Conservation (phyloP, 2,113 vertebrate genomes). For the Pterocles burchelli region DNA sequence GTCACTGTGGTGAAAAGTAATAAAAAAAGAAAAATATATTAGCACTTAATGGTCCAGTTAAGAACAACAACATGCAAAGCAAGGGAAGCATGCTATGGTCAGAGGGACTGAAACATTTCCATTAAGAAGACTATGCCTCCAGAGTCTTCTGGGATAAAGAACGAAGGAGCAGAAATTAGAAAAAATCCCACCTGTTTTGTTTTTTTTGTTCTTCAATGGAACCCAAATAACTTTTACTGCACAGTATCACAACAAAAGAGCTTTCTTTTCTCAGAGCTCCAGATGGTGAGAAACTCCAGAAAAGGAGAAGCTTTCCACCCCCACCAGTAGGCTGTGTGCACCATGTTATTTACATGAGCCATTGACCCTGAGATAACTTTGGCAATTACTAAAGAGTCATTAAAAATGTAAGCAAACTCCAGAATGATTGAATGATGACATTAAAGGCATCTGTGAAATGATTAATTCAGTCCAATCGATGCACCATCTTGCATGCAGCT, state of each 20-base stretch:
- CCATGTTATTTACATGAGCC: not conserved
- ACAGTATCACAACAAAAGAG: not conserved
- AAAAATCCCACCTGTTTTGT: not conserved
- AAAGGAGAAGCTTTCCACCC: not conserved
- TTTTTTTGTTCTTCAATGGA: not conserved
- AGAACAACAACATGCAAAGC: not conserved
- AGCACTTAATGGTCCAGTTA: not conserved
- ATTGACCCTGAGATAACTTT: not conserved
- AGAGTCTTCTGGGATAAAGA: not conserved
- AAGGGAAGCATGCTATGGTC: not conserved
- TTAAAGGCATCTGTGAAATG: not conserved
- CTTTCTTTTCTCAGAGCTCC: not conserved
- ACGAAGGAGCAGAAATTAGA: not conserved
- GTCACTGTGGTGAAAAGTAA: not conserved
- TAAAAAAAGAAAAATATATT: not conserved
- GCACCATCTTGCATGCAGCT: not conserved
- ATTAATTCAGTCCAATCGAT: not conserved
- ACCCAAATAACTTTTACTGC: not conserved
- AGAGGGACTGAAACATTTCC: not conserved
- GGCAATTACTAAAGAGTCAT: not conserved
- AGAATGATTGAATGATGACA: not conserved
- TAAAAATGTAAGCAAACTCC: not conserved
- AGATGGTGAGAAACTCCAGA: not conserved
- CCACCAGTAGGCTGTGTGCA: not conserved
- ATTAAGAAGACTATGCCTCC: not conserved